Evolutionary conservation across 2,113 vertebrate genomes (phyloP), one percentile per base, ranked within the genome.

Genomic region (Prunella fulvescens): DNA sequence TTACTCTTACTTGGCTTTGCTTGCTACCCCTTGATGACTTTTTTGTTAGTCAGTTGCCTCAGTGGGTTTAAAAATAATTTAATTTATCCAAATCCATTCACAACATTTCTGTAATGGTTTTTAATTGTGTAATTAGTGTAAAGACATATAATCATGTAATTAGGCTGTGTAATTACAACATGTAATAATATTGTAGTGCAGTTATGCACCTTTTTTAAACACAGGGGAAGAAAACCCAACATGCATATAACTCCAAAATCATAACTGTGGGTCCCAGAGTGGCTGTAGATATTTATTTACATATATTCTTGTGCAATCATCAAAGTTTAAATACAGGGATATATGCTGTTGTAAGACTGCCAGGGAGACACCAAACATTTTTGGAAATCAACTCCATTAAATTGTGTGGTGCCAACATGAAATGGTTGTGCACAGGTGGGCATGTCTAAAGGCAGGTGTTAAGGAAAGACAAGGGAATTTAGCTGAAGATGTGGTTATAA

Each of bases 81-180:
- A 95, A 96, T 95, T 93, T 91, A 96, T 90, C 97, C 65, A 97
- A 97, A 96, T 85, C 60, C 54, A 95, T 94, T 95, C 77, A 70
- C 69, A 65, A 87, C 45, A 95, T 90, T 95, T 85, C 48, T 78
- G 84, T 95, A 95, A 96, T 95, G 91, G 72, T 83, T 96, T 64
- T 95, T 95, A 97, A 97, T 96, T 95, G 84, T 96, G 62, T 91
- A 95, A 97, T 96, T 97, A 97, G 86, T 82, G 76, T 97, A 96
- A 96, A 97, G 69, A 95, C 81, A 91, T 54, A 90, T 94, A 97
- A 97, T 96, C 74, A 96, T 66, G 57, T 94, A 93, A 95, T 97
- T 96, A 91, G 90, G 64, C 61, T 92, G 58, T 91, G 92, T 94
- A 97, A 96, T 96, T 96, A 90, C 94, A 93, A 93, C 70, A 86